These are phyloP conservation scores for Sialia sialis DNA, from an alignment of 2,113 vertebrate species.

Conservation along the genomic window DNA sequence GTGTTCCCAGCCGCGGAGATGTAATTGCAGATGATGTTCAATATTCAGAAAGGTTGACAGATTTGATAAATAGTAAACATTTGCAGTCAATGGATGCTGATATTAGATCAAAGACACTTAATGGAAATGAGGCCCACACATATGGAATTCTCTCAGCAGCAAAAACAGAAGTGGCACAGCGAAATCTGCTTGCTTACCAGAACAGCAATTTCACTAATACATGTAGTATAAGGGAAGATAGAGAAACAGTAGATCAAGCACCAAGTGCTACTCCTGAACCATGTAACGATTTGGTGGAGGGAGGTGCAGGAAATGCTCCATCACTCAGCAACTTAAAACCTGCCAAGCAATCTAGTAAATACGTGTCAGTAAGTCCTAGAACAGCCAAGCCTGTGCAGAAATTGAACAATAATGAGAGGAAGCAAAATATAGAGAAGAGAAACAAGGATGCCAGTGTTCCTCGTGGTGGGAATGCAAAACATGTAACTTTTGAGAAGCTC, in stretches of 20 bases:
- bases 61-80: background rate
- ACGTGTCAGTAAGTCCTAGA: background rate
- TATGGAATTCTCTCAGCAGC: background rate
- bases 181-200: background rate
- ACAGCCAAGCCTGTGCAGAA: background rate
- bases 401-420: background rate
- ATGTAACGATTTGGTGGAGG: background rate
- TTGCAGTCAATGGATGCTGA: background rate
- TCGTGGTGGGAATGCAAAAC: slow-evolving; percentile 51
- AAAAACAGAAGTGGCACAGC: background rate
- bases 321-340: background rate
- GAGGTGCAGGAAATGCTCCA: background rate
- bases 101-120: background rate
- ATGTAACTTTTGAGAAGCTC: slow-evolving; percentile 55
- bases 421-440: background rate
- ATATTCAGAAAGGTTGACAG: background rate
- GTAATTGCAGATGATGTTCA: background rate
- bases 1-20: background rate
- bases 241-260: background rate
- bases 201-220: background rate
- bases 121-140: background rate
- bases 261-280: background rate
- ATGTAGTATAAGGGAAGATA: background rate
- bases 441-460: background rate
- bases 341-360: background rate